These are phyloP conservation scores for Sialis lutaria DNA, from an alignment of 2,888 invertebrate species.

Conservation along the genomic window DNA sequence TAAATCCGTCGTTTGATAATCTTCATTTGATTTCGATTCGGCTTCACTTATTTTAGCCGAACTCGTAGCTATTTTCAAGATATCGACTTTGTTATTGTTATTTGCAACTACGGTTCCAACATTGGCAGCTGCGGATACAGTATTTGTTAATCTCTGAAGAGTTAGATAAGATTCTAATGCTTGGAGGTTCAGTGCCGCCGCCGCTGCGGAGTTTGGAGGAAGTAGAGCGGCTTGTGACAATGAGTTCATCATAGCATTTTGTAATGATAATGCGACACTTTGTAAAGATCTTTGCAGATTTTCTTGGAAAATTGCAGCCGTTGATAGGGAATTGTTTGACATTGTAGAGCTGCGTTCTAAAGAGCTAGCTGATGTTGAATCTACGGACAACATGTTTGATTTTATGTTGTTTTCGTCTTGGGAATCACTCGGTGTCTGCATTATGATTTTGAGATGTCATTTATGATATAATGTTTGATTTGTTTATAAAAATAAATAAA, in stretches of 20 bases:
- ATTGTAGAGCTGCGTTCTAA: background rate
- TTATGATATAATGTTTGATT: background rate
- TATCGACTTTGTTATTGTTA: slow-evolving; percentile 41
- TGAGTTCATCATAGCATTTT: slow-evolving; percentile 72
- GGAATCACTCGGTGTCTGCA: slow-evolving; percentile 1
- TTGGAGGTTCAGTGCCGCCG: slow-evolving; percentile 69
- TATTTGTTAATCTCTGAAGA: slow-evolving; percentile 58
- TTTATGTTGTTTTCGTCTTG: background rate
- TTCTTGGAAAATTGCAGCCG: slow-evolving; percentile 44
- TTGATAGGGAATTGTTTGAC: slow-evolving; percentile 18
- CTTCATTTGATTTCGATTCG: slow-evolving; percentile 14
- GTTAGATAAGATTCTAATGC: slow-evolving; percentile 75
- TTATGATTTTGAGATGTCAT: background rate
- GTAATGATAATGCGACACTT: slow-evolving; percentile 63
- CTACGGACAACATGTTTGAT: slow-evolving; percentile 1
- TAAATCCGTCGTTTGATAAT: slow-evolving; percentile 19
- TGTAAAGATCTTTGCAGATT: slow-evolving; percentile 39
- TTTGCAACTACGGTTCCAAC: slow-evolving; percentile 15
- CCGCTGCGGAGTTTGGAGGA: slow-evolving; percentile 68
- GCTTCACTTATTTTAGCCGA: slow-evolving; percentile 22
- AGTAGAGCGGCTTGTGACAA: slow-evolving; percentile 68
- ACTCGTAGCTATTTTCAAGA: slow-evolving; percentile 41
- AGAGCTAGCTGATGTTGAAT: background rate
- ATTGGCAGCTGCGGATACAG: slow-evolving; percentile 32
- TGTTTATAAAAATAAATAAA: background rate